Evolutionary conservation across 2,888 invertebrate genomes (phyloP).

Genomic region (Amphipoea lucens): DNA sequence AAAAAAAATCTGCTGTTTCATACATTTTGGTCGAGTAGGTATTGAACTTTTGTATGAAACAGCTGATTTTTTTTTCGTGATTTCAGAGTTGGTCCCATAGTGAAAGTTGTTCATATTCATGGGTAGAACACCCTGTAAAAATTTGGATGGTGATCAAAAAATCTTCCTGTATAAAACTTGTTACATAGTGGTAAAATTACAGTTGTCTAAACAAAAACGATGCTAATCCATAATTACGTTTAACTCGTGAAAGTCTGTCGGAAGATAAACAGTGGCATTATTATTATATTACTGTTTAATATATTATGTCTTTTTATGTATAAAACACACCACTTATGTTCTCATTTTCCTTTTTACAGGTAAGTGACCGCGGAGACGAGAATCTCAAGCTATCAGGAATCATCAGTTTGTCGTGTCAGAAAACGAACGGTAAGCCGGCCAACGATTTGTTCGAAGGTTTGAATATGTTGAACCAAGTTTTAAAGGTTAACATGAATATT

Average conservation of each 20-base stretch:
- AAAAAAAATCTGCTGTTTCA: too few relatives aligned
- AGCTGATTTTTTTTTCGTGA: too few relatives aligned
- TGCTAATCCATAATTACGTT: conserved; percentile 31
- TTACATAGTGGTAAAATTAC: not conserved
- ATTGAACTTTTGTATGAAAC: too few relatives aligned
- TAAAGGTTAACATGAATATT: conserved; percentile 14
- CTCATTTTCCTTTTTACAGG: conserved; percentile 47
- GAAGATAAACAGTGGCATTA: conserved; percentile 37
- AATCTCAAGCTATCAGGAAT: conserved; percentile 4
- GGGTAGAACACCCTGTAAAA: too few relatives aligned
- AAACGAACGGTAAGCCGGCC: conserved; percentile 18
- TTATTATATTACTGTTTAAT: conserved; percentile 16
- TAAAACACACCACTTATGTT: conserved; percentile 16
- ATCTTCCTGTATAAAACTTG: not conserved
- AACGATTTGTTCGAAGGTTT: not conserved
- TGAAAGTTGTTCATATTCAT: too few relatives aligned
- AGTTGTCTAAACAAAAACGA: conserved; percentile 10
- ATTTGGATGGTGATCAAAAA: too few relatives aligned
- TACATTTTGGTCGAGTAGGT: too few relatives aligned
- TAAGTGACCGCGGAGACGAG: conserved; percentile 40
- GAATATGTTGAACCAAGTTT: conserved; percentile 14
- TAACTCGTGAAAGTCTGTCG: conserved; percentile 43
- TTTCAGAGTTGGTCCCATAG: too few relatives aligned
- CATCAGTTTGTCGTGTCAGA: not conserved
- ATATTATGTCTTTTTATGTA: not conserved